These are phyloP conservation scores for Peromyscus nudipes DNA, from an alignment of 2,797 vertebrate species.

Conservation along the genomic window DNA sequence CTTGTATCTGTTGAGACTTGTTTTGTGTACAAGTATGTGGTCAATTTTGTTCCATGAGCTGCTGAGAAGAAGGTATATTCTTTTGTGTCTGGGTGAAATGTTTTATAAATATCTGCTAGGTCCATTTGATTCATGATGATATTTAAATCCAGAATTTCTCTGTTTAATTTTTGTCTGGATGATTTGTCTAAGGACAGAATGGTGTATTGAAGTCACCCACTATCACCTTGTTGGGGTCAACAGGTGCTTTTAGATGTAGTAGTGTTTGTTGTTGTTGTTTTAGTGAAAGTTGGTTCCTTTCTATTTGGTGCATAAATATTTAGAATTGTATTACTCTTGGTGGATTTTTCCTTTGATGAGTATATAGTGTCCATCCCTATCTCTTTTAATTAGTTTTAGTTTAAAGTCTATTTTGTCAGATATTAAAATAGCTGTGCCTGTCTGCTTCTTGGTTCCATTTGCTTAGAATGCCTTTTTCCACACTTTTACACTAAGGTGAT, in stretches of 20 bases:
- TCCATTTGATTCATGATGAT: neutral
- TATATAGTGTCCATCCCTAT: neutral
- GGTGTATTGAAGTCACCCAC: neutral
- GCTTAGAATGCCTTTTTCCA: neutral
- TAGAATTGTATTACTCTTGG: neutral
- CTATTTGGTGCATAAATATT: neutral
- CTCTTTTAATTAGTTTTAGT: neutral
- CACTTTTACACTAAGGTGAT: neutral
- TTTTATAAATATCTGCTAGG: neutral
- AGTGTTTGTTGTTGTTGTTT: neutral
- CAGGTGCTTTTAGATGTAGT: neutral
- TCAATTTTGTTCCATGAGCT: neutral
- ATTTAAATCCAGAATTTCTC: neutral
- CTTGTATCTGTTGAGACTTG: neutral
- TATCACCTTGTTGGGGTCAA: neutral
- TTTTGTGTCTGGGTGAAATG: neutral
- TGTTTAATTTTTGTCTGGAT: neutral
- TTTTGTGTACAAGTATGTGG: neutral
- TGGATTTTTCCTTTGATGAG: neutral
- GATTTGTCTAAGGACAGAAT: neutral
- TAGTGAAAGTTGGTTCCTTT: neutral
- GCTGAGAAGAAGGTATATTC: neutral
- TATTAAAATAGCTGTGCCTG: neutral
- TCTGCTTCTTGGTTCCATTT: neutral
- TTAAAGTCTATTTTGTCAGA: neutral